Evolutionary conservation across 2,113 vertebrate genomes (phyloP).

Genomic region (Festucalex cinctus): DNA sequence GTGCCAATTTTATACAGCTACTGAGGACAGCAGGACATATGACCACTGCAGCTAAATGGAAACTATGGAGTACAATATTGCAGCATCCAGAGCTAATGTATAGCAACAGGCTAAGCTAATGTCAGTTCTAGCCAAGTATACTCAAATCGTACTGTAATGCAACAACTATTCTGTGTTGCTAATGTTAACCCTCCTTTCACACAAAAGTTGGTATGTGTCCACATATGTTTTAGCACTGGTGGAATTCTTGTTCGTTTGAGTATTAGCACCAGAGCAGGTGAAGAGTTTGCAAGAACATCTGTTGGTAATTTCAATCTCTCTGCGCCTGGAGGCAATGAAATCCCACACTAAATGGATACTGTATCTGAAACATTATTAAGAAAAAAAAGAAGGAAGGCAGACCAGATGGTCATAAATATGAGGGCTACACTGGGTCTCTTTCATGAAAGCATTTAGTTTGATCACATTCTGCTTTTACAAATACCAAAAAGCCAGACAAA

Average conservation of each 20-base stretch:
- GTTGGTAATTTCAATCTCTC: conserved; percentile 58
- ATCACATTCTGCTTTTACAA: conserved; percentile 56
- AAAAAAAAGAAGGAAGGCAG: conserved; percentile 21
- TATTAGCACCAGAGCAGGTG: conserved; percentile 48
- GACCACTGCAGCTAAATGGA: not conserved
- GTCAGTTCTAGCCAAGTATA: not conserved
- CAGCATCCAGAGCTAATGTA: not conserved
- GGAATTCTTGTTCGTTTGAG: conserved; percentile 37
- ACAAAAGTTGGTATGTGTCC: not conserved
- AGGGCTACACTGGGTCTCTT: conserved; percentile 40
- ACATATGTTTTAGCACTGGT: conserved; percentile 9
- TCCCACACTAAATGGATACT: conserved; percentile 63
- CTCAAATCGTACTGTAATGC: not conserved
- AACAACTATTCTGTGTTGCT: not conserved
- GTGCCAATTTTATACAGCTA: not conserved
- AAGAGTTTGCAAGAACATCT: conserved; percentile 66
- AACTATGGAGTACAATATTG: no score
- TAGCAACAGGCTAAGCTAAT: not conserved
- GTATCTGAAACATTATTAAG: conserved; percentile 66
- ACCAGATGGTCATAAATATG: conserved; percentile 63
- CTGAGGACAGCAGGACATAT: not conserved
- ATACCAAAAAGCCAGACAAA: conserved; percentile 37
- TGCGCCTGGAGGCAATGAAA: conserved; percentile 65
- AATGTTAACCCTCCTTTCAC: no score
- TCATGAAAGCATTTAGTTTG: conserved; percentile 56